phyloP scores from a whole-genome alignment of 2,797 vertebrate species.

The Chelidonichthys spinosus region DNA sequence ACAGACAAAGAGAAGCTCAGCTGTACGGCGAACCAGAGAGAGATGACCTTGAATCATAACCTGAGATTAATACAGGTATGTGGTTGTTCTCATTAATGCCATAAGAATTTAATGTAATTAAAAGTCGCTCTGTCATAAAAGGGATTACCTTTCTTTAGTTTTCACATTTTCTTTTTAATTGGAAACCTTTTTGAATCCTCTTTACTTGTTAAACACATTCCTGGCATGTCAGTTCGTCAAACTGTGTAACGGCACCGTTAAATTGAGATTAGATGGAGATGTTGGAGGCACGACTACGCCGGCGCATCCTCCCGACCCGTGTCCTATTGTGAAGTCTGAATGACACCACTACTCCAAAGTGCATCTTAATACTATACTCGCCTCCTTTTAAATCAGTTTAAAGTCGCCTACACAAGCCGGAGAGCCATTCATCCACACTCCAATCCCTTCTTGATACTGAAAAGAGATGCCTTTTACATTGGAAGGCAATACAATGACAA shows the following conservation, averaged over 20 bases:
- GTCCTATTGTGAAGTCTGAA: conserved; percentile 77
- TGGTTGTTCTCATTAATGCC: not conserved
- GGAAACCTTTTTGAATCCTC: not conserved
- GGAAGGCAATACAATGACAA: conserved; percentile 86
- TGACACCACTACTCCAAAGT: conserved; percentile 78
- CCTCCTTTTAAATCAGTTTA: conserved; percentile 85
- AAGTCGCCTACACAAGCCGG: conserved; percentile 72
- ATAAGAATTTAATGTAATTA: not conserved
- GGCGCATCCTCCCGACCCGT: conserved; percentile 57
- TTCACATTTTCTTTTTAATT: conserved; percentile 15
- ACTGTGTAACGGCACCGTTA: conserved; percentile 42
- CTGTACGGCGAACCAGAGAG: conserved; percentile 26
- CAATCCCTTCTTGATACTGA: conserved; percentile 76
- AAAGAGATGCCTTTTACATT: conserved; percentile 82
- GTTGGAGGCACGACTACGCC: conserved; percentile 62
- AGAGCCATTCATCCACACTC: conserved; percentile 81
- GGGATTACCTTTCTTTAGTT: not conserved
- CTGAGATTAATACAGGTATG: conserved; percentile 30
- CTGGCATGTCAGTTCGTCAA: conserved; percentile 33
- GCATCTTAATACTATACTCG: conserved; percentile 81
- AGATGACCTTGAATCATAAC: conserved; percentile 50
- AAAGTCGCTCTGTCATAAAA: not conserved
- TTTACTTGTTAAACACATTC: conserved; percentile 42
- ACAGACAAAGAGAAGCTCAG: conserved; percentile 15
- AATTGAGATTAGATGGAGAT: conserved; percentile 68